These are phyloP conservation scores for Camponotus fellah DNA, from an alignment of 2,888 invertebrate genomes.

Conservation along the genomic window DNA sequence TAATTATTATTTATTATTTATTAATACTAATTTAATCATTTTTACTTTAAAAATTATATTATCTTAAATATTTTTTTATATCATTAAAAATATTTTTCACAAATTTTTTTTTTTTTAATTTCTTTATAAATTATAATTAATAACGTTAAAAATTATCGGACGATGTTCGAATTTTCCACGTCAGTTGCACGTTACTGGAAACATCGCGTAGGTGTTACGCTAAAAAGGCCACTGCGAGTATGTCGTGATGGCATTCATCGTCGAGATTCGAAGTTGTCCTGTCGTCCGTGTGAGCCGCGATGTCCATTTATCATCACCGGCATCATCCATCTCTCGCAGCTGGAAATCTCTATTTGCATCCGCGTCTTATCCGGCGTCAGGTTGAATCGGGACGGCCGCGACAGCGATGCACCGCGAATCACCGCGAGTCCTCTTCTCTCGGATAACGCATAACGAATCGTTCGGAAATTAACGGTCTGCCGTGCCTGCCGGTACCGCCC, in stretches of 20 bases:
- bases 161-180: slow-evolving; percentile 31
- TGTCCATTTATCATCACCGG: slow-evolving; percentile 71
- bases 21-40: too few species aligned
- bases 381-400: slow-evolving; percentile 67
- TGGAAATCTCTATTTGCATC: slow-evolving; percentile 82
- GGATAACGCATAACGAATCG: slow-evolving; percentile 70
- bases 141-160: background rate
- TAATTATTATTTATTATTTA: too few species aligned
- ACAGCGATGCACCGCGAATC: slow-evolving; percentile 62
- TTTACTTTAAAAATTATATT: too few species aligned
- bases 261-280: slow-evolving; percentile 60
- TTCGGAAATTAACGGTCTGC: slow-evolving; percentile 71
- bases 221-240: slow-evolving; percentile 48
- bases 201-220: slow-evolving; percentile 59
- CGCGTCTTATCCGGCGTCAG: slow-evolving; percentile 76
- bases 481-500: slow-evolving; percentile 47
- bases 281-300: slow-evolving; percentile 58
- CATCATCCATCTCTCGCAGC: slow-evolving; percentile 76
- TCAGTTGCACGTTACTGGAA: background rate
- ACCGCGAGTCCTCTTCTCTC: slow-evolving; percentile 33
- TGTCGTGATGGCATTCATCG: slow-evolving; percentile 43
- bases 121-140: too few species aligned
- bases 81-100: too few species aligned
- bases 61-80: too few species aligned
- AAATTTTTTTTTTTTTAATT: too few species aligned